Conservation (phyloP, 2,888 invertebrate genomes). For the Sthenelais limicola region DNA sequence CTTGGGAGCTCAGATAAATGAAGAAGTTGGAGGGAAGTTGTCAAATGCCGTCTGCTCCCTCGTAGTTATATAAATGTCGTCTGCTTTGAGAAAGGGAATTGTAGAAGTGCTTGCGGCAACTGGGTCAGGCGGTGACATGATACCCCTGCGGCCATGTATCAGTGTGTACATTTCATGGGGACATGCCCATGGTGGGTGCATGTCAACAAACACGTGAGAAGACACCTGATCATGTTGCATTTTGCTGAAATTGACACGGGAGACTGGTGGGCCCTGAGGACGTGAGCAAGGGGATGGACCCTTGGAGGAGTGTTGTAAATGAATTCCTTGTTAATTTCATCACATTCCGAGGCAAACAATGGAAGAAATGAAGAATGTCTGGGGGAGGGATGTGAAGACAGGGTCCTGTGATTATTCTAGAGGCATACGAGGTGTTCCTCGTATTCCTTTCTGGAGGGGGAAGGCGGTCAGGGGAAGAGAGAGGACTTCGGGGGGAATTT, state of each 20-base stretch:
- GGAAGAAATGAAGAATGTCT: constrained; percentile 36
- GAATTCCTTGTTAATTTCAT: constrained; percentile 37
- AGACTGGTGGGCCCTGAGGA: no score
- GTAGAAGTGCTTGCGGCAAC: not conserved
- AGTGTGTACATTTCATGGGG: constrained; percentile 33
- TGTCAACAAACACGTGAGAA: constrained; percentile 39
- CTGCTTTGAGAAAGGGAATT: no score
- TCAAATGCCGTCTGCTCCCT: no score
- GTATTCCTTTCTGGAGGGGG: no score
- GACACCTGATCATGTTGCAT: constrained; percentile 15
- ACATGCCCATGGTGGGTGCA: constrained; percentile 28
- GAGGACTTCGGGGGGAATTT: no score
- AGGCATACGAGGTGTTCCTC: no score
- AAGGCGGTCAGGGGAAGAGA: not conserved
- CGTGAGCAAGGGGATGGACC: no score
- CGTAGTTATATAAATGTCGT: no score
- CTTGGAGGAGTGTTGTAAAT: constrained; percentile 25
- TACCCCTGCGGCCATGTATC: constrained; percentile 5
- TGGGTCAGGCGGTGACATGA: constrained; percentile 3
- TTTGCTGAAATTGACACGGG: constrained; percentile 8
- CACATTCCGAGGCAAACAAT: constrained; percentile 28
- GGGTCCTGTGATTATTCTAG: constrained; percentile 32
- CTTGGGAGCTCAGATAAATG: no score
- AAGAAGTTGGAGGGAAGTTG: no score
- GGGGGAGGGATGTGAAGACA: not conserved